Evolutionary conservation across 2,888 invertebrate genomes (phyloP).

Genomic region (Calliphora vomitoria): DNA sequence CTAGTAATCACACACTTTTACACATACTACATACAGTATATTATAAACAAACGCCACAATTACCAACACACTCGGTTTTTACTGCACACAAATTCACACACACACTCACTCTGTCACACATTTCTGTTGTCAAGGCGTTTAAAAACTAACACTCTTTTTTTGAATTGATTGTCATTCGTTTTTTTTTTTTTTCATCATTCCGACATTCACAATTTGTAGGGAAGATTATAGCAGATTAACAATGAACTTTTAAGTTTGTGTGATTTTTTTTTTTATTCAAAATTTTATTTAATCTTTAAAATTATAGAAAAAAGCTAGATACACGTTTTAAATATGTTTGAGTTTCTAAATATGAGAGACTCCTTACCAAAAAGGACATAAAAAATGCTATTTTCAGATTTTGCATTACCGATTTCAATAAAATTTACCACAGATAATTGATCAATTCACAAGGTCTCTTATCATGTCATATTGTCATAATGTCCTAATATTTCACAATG

Average conservation of each 20-base stretch:
- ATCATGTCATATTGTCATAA: too few relatives aligned
- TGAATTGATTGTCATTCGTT: neutral
- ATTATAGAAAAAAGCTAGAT: too few relatives aligned
- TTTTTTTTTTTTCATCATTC: neutral
- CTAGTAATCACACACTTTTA: neutral
- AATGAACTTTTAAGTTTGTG: neutral
- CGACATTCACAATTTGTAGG: neutral
- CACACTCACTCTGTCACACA: neutral
- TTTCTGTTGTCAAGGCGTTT: conserved; percentile 29
- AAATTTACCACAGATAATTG: too few relatives aligned
- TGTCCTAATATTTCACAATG: too few relatives aligned
- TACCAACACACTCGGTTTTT: conserved; percentile 19
- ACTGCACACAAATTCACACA: neutral
- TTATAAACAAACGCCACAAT: conserved; percentile 34
- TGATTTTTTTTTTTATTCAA: too few relatives aligned
- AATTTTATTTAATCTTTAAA: too few relatives aligned
- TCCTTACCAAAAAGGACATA: too few relatives aligned
- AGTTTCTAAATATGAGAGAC: too few relatives aligned
- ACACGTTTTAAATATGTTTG: too few relatives aligned
- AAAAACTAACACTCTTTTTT: conserved; percentile 12
- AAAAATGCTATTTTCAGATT: too few relatives aligned
- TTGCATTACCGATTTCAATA: too few relatives aligned
- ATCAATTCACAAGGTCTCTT: too few relatives aligned
- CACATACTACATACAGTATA: neutral
- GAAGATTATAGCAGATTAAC: neutral